Conservation (phyloP, 92 coral and sea anemone genomes). For the Palythoa caribaeorum region DNA sequence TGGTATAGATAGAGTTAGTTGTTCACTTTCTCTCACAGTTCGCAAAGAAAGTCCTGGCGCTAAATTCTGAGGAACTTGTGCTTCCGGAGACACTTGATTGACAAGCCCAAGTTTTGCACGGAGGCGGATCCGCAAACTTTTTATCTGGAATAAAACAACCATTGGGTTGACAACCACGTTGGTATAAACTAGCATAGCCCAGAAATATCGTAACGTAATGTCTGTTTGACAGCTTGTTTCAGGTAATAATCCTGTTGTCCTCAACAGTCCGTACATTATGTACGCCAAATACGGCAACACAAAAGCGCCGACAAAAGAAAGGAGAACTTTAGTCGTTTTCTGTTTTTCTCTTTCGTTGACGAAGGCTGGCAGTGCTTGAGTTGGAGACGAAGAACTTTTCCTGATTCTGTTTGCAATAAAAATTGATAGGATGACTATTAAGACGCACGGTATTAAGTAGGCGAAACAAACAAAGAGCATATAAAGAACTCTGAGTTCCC, state of each 20-base stretch:
- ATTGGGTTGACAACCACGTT: neutral
- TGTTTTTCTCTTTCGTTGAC: neutral
- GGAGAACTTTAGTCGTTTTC: neutral
- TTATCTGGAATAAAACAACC: neutral
- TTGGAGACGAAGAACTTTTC: neutral
- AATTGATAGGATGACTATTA: neutral
- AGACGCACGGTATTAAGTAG: neutral
- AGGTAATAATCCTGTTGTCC: neutral
- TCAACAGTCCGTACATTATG: neutral
- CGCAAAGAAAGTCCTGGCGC: neutral
- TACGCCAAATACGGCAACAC: neutral
- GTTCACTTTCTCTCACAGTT: neutral
- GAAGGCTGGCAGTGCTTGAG: neutral
- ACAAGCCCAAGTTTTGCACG: neutral
- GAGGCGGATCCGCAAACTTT: neutral
- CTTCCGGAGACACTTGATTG: neutral
- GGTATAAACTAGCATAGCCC: neutral
- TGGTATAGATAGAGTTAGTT: neutral
- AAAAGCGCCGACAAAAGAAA: neutral
- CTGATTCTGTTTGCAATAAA: neutral
- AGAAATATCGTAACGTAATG: neutral
- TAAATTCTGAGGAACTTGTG: neutral
- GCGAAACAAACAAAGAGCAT: neutral
- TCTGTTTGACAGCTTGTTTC: neutral
- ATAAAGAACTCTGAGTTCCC: neutral